phyloP scores from a whole-genome alignment of 2,113 vertebrate genomes.

The Elaphurus davidianus region DNA sequence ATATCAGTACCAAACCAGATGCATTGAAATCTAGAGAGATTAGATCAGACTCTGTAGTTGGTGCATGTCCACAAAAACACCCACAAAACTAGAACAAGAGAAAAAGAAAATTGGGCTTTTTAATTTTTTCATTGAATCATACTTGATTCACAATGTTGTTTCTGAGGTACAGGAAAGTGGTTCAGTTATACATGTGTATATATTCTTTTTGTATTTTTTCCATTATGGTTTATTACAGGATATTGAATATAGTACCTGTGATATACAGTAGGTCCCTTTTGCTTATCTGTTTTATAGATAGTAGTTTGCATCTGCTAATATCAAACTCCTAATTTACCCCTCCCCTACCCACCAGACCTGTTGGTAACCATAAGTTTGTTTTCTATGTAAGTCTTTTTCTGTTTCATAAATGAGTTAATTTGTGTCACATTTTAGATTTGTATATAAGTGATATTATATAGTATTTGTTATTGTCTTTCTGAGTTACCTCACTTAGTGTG shows the following conservation, averaged over 20 bases:
- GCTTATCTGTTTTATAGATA: not conserved
- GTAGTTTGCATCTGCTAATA: not conserved
- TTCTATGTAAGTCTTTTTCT: not conserved
- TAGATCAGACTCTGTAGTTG: not conserved
- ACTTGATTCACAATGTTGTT: not conserved
- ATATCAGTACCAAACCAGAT: not conserved
- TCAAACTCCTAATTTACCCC: not conserved
- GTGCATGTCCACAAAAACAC: not conserved
- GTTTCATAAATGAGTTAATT: not conserved
- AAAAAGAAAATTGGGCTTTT: not conserved
- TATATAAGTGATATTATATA: not conserved
- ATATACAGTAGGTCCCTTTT: not conserved
- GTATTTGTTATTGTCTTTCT: not conserved
- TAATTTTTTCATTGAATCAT: not conserved
- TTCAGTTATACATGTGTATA: not conserved
- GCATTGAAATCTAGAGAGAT: not conserved
- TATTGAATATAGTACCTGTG: not conserved
- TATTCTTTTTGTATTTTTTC: not conserved
- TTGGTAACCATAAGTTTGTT: not conserved
- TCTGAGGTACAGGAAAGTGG: not conserved
- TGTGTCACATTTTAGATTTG: not conserved
- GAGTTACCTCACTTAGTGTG: not conserved
- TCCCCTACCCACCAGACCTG: rapidly evolving
- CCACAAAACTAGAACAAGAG: not conserved
- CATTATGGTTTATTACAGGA: not conserved